A percentile compares a stretch with the other conserved stretches of the same genome.
phyloP scores from a whole-genome alignment of 2,113 vertebrate genomes.

The Tragelaphus imberbis region DNA sequence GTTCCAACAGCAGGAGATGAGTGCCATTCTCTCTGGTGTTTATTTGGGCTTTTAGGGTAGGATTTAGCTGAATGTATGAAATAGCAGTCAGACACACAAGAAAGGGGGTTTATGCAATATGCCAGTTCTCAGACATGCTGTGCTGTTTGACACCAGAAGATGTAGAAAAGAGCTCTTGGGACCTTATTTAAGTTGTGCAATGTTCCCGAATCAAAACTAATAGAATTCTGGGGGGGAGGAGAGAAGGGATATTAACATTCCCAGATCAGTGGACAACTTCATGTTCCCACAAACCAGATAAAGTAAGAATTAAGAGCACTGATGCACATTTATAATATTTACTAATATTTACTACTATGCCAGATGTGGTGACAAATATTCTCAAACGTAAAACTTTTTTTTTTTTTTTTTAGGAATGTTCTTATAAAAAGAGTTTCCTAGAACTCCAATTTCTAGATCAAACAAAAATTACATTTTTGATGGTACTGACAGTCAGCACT shows the following conservation, averaged over 20 bases:
- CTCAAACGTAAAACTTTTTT: not conserved
- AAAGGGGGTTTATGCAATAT: not conserved
- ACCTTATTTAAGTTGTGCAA: fast-evolving
- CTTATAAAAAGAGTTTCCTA: not conserved
- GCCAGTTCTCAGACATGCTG: not conserved
- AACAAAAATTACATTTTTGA: not conserved
- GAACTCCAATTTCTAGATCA: not conserved
- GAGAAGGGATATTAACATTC: not conserved
- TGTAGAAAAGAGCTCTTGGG: not conserved
- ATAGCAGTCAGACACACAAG: not conserved
- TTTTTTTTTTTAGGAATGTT: not conserved
- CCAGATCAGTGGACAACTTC: not conserved
- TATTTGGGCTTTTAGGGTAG: not conserved
- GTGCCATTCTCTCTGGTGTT: fast-evolving
- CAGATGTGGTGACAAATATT: not conserved
- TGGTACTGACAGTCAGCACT: not conserved
- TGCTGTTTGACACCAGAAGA: not conserved
- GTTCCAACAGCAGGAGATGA: fast-evolving
- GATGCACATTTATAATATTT: not conserved
- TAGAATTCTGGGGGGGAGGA: not conserved
- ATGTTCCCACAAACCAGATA: not conserved
- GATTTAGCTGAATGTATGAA: no score
- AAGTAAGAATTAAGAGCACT: not conserved
- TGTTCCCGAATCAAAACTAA: not conserved
- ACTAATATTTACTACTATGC: fast-evolving